Conservation (phyloP, 2,888 invertebrate species). For the Eretmocerus hayati region DNA sequence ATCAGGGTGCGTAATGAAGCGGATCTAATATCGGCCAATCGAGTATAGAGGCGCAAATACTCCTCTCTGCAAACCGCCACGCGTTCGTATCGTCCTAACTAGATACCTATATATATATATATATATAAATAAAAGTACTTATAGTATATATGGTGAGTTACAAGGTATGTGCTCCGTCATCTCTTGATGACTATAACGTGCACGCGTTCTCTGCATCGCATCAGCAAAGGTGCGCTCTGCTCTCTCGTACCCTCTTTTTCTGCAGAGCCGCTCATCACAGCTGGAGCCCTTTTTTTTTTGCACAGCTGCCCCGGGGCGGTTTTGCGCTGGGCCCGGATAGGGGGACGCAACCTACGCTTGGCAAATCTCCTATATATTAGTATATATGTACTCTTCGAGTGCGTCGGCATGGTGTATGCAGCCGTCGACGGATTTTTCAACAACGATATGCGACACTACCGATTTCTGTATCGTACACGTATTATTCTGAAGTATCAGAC, state of each 20-base stretch:
- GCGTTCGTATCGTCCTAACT: too few species aligned
- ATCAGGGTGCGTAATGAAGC: constrained; percentile 19
- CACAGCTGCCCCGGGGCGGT: constrained; percentile 34
- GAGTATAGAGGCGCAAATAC: constrained; percentile 1
- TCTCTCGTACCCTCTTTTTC: not conserved
- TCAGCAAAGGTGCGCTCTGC: constrained; percentile 5
- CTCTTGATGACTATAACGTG: constrained; percentile 6
- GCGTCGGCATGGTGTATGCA: too few species aligned
- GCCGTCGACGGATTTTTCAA: too few species aligned
- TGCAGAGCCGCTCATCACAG: constrained; percentile 24
- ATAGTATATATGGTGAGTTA: too few species aligned
- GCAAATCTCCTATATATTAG: too few species aligned
- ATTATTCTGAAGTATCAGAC: too few species aligned
- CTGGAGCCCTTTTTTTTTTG: constrained; percentile 31
- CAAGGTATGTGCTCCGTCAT: constrained; percentile 16
- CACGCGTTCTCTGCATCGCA: constrained; percentile 6
- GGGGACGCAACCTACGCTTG: not conserved
- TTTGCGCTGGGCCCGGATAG: constrained; percentile 4
- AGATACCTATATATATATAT: too few species aligned
- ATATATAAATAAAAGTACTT: too few species aligned
- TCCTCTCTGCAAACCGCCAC: not conserved
- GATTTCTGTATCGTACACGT: too few species aligned
- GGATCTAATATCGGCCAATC: constrained; percentile 18
- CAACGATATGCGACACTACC: too few species aligned
- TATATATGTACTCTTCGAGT: too few species aligned